Evolutionary conservation across 2,888 invertebrate species (phyloP).

Genomic region (Notocelia uddmanniana): DNA sequence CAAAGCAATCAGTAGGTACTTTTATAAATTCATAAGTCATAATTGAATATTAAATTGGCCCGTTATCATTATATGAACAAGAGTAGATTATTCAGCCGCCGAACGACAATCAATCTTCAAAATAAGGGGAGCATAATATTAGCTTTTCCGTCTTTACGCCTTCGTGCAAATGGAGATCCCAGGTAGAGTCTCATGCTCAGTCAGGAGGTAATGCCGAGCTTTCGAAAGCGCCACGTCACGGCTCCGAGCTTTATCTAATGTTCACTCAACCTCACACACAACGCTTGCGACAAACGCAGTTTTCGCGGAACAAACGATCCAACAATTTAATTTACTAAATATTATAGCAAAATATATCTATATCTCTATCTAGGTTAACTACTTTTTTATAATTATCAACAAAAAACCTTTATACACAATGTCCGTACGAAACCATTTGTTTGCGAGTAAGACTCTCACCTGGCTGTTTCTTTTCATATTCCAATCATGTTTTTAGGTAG

Average conservation of each 20-base stretch:
- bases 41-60: constrained; percentile 8
- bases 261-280: constrained; percentile 41
- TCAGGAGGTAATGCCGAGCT: constrained; percentile 42
- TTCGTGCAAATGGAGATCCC: constrained; percentile 42
- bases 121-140: constrained; percentile 40
- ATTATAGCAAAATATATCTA: too few relatives aligned
- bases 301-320: constrained; percentile 20
- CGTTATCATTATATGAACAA: constrained; percentile 35
- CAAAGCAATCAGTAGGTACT: constrained; percentile 12
- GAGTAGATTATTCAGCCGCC: constrained; percentile 21
- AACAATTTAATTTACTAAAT: too few relatives aligned
- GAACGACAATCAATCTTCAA: constrained; percentile 40
- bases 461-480: too few relatives aligned
- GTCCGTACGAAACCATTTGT: too few relatives aligned
- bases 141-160: constrained; percentile 39
- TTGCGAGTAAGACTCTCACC: too few relatives aligned
- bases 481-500: too few relatives aligned
- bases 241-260: constrained; percentile 31
- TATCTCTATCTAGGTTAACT: too few relatives aligned
- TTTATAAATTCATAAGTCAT: not conserved
- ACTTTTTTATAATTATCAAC: too few relatives aligned
- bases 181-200: constrained; percentile 43
- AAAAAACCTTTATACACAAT: too few relatives aligned
- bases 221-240: constrained; percentile 38
- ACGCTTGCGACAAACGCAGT: constrained; percentile 25